phyloP scores from a whole-genome alignment of 2,888 invertebrate genomes.

The Anoncus sp. region DNA sequence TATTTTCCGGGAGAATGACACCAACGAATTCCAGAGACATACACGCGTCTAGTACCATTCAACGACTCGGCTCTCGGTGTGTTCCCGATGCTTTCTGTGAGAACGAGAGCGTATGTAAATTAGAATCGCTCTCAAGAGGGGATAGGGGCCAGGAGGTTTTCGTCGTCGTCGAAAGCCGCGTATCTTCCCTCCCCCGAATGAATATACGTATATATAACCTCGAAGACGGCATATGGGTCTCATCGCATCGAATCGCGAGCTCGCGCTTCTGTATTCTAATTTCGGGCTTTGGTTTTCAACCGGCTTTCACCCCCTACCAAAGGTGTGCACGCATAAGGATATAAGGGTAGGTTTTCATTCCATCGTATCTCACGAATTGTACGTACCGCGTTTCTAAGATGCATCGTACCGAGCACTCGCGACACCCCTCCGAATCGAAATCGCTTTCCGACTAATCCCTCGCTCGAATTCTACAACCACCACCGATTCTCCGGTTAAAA shows the following conservation, averaged over 20 bases:
- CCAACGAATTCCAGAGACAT: conserved; percentile 59
- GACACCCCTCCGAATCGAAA: conserved; percentile 71
- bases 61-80: conserved; percentile 59
- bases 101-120: conserved; percentile 79
- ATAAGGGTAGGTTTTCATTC: conserved; percentile 32
- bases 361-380: conserved; percentile 29
- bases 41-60: conserved; percentile 53
- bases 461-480: conserved; percentile 37
- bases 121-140: conserved; percentile 71
- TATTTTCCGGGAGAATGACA: conserved; percentile 80
- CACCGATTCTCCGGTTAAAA: conserved; percentile 43
- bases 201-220: conserved; percentile 51
- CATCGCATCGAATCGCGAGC: conserved; percentile 63
- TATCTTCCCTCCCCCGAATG: conserved; percentile 51
- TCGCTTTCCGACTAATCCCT: conserved; percentile 81
- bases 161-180: conserved; percentile 72
- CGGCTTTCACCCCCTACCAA: conserved; percentile 54
- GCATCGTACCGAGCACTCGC: conserved; percentile 65
- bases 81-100: conserved; percentile 71
- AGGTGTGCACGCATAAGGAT: conserved; percentile 46
- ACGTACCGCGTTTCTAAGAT: conserved; percentile 74
- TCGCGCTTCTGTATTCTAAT: conserved; percentile 80
- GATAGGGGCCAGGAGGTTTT: conserved; percentile 28
- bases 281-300: conserved; percentile 79
- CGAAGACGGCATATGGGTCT: conserved; percentile 75